Percentiles rank a stretch among this genome's conserved stretches.
Evolutionary conservation across 1,140 invertebrate species (phyloP).

Genomic region (Eriocheir sinensis): DNA sequence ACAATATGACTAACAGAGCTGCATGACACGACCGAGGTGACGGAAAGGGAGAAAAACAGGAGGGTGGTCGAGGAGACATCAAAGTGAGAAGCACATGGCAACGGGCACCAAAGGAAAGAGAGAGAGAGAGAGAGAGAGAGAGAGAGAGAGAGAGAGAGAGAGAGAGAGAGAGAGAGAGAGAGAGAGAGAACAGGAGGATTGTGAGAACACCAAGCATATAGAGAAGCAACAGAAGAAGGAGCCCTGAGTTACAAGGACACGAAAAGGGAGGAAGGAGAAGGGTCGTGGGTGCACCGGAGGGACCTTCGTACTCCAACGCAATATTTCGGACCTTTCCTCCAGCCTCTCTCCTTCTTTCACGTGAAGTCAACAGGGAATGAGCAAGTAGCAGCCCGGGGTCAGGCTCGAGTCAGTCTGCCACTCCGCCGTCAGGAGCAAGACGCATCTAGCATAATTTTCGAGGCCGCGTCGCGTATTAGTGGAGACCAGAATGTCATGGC

Average conservation of each 20-base stretch:
- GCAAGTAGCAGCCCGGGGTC: not conserved
- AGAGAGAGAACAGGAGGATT: not conserved
- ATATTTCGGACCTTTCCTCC: too few species aligned
- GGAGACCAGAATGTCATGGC: not conserved
- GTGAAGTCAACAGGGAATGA: not conserved
- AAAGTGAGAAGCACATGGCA: not conserved
- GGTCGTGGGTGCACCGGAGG: too few species aligned
- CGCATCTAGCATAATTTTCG: not conserved
- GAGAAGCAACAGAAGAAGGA: constrained; percentile 8
- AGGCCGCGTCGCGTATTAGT: not conserved
- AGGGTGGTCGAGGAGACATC: not conserved
- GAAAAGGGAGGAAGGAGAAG: too few species aligned
- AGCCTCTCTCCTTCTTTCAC: not conserved
- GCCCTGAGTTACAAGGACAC: too few species aligned
- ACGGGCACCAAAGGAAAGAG: not conserved
- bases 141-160: not conserved
- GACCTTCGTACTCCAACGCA: too few species aligned
- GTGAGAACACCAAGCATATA: too few species aligned
- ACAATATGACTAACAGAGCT: not conserved
- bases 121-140: constrained; percentile 38
- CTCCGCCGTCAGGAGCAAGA: not conserved
- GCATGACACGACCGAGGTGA: not conserved
- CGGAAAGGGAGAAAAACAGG: not conserved
- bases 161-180: not conserved
- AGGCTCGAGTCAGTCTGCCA: not conserved